Evolutionary conservation across 2,888 invertebrate genomes (phyloP), one percentile per base, ranked within the genome.

Genomic region (Drosophila ustulata): DNA sequence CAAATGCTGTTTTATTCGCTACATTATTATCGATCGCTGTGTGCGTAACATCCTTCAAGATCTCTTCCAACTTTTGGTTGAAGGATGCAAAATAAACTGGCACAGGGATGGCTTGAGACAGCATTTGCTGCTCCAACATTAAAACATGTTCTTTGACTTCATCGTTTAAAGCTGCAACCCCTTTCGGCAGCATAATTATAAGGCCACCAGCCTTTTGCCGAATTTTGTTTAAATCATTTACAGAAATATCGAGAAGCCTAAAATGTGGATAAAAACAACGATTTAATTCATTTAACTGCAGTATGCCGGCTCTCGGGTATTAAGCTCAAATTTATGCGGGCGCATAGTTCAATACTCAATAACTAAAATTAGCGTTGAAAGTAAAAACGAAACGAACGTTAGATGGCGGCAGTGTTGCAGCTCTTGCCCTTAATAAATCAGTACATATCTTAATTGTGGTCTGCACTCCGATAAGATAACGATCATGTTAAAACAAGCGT

Each of bases 61-160:
- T 96, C 39, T 94, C 94, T 68, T 96, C 94, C 37, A 98, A 93
- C 63, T 96, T 95, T 0, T 94, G 93, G 47, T 95, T 95, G 94
- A 96, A 97, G 30, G 94, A 93, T 0, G 96, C 94, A 89, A 99
- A 98, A 92, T 98, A 99, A 3, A 98, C 96, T 0, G 98, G 98
- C 59, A 97, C 95, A 26, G 94, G 93, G 9, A 96, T 94, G 87
- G 97, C 96, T 80, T 97, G 96, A 34, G 95, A 94, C 78, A 96
- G 93, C 94, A 98, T 95, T 3, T 95, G 95, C 92, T 96, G 95
- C 92, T 99, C 98, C 55, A 98, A 92, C 11, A 95, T 92, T 91
- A 95, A 94, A 63, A 97, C 94, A 88, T 96, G 95, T 96, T 96
- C 95, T 92, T 94, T 95, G 45, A 96, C 94, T 70, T 96, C 96